Conservation (phyloP, 2,113 vertebrate genomes). For the Chloebia gouldiae region DNA sequence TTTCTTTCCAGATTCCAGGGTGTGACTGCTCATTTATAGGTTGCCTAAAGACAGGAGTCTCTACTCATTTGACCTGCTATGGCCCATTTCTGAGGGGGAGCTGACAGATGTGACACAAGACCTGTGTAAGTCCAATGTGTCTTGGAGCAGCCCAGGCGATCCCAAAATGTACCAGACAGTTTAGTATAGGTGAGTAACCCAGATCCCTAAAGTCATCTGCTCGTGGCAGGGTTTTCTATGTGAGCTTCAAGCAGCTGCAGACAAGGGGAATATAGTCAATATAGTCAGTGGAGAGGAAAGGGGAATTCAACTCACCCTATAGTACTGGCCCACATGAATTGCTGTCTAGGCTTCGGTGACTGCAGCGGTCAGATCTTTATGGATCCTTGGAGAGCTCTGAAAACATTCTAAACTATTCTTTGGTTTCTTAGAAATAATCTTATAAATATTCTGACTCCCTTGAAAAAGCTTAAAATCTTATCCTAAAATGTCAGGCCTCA, state of each 20-base stretch:
- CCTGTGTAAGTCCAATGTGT: fast-evolving
- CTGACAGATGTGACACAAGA: not conserved
- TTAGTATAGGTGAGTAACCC: not conserved
- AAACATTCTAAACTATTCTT: not conserved
- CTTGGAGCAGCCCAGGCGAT: not conserved
- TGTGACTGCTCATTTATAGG: not conserved
- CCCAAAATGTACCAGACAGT: not conserved
- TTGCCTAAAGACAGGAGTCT: not conserved
- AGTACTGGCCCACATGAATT: not conserved
- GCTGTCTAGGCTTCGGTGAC: not conserved
- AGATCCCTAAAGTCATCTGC: not conserved
- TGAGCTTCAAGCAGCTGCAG: not conserved
- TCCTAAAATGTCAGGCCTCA: not conserved
- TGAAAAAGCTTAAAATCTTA: not conserved
- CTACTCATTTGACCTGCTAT: not conserved
- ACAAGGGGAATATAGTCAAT: not conserved
- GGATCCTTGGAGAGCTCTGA: not conserved
- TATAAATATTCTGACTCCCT: not conserved
- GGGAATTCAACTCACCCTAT: not conserved
- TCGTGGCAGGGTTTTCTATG: not conserved
- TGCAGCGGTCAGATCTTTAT: not conserved
- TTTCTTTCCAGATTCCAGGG: not conserved
- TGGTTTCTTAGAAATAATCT: not conserved
- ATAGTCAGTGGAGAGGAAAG: not conserved
- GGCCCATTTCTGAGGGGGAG: not conserved